These are phyloP conservation scores for Oxyura jamaicensis DNA, from an alignment of 2,113 vertebrate genomes.

Conservation along the genomic window DNA sequence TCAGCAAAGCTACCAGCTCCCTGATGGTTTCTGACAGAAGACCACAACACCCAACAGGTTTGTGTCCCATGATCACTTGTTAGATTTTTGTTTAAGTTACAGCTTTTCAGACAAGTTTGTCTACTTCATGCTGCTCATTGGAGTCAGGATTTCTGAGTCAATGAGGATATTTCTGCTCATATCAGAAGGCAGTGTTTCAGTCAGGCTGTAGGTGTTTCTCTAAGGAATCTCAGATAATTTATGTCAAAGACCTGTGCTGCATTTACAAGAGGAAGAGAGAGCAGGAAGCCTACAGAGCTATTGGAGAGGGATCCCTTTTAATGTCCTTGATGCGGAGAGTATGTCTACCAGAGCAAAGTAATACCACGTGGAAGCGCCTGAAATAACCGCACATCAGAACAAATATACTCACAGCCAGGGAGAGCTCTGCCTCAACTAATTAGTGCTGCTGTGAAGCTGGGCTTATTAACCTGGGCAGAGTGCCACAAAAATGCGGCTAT, in stretches of 20 bases:
- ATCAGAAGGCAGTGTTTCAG: not conserved
- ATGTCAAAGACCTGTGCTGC: not conserved
- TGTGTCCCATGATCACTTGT: not conserved
- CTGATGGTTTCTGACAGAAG: not conserved
- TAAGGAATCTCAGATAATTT: not conserved
- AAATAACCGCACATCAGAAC: conserved; percentile 23
- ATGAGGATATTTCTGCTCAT: not conserved
- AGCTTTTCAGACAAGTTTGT: not conserved
- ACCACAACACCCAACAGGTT: not conserved
- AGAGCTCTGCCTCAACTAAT: conserved; percentile 56
- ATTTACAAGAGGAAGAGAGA: not conserved
- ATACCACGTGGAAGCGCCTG: not conserved
- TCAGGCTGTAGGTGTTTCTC: not conserved
- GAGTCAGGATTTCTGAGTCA: not conserved
- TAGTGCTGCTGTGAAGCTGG: conserved; percentile 60
- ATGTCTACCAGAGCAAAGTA: not conserved
- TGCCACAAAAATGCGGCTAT: conserved; percentile 13
- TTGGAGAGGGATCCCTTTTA: not conserved
- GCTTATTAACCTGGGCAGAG: conserved; percentile 60
- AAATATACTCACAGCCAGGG: not conserved
- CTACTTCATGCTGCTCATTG: not conserved
- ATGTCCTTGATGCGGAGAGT: conserved; percentile 5
- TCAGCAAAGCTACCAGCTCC: not conserved
- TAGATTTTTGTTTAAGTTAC: not conserved
- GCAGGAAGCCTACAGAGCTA: not conserved